Base-by-base conservation (phyloP, 2,113 vertebrate genomes). In the Eira barbara region DNA sequence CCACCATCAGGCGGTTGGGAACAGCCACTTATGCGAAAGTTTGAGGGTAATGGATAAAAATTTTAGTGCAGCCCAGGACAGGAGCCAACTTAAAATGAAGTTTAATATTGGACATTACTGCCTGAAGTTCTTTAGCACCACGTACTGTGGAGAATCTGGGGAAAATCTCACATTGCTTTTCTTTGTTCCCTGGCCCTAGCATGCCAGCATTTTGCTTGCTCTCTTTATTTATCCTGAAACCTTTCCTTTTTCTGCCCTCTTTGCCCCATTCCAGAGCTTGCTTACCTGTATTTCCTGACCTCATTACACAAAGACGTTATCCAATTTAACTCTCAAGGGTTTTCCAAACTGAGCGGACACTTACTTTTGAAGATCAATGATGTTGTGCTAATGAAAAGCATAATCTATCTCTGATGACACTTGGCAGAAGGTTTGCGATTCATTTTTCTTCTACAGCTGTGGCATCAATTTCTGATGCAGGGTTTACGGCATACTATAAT, bases 351-450 rank as follows among this genome's bases (percentile, higher is more conserved):
- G 8, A 25, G 65, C 79, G 13, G 13, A 21, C 47, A 21, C 42
- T 93, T 88, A 31, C 65, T 86, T 47, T 92, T n/a, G 10, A 67
- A 14, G 10, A 91, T 39, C 71, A 59, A 1, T 36, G n/a, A 18
- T 4, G 12, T 85, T 67, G 90, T 42, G 36, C 42, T 79, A 80
- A 89, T 82, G n/a, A 67, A 76, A 86, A 94, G 55, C 34, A 25
- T 8, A 17, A 25, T 82, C 39, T n/a, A 14, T 29, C n/a, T 79
- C 61, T 25, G 11, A 87, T 29, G 45, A 82, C 63, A 73, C 59
- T 91, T 14, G 80, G 90, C 52, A 92, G 92, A 86, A 61, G 15
- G 67, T 94, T 93, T 95, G 57, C 45, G 84, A 47, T 96, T 84
- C 15, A 80, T 84, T 96, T 96, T 91, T 89, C 61, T 80, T 94